Evolutionary conservation across 2,113 vertebrate genomes (phyloP).

Genomic region (Cephalopholis sonnerati): DNA sequence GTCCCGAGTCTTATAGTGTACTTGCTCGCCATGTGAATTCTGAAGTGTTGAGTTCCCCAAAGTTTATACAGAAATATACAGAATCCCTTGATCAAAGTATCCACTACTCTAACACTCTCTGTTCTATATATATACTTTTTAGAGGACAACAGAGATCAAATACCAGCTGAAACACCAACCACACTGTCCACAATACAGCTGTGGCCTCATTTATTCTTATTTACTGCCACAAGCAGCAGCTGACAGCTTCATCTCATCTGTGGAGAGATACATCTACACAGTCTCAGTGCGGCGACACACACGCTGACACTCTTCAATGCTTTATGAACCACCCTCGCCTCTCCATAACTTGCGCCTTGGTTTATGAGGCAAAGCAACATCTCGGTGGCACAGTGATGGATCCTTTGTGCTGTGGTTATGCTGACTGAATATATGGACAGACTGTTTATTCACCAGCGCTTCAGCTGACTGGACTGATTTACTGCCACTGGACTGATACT

Average conservation of each 20-base stretch:
- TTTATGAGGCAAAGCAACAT: constrained; percentile 64
- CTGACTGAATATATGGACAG: constrained; percentile 36
- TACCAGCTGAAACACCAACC: constrained; percentile 1
- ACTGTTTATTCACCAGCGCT: constrained; percentile 44
- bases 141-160: background rate
- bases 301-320: background rate
- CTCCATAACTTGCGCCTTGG: constrained; percentile 23
- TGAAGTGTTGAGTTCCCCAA: no score
- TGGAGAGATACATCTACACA: constrained; percentile 1
- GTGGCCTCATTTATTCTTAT: constrained; percentile 39
- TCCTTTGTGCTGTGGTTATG: constrained; percentile 13
- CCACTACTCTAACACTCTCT: no score
- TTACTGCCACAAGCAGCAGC: constrained; percentile 26
- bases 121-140: background rate
- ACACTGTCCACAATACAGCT: background rate
- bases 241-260: constrained; percentile 49
- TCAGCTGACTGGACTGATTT: constrained; percentile 51
- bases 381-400: constrained; percentile 51
- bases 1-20: no score
- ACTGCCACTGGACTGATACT: constrained; percentile 7
- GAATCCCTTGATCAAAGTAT: no score
- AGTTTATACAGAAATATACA: no score
- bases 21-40: no score
- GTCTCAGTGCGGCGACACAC: background rate
- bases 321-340: constrained; percentile 32